phyloP scores from a whole-genome alignment of 2,888 invertebrate species.

The Magallana nippona region DNA sequence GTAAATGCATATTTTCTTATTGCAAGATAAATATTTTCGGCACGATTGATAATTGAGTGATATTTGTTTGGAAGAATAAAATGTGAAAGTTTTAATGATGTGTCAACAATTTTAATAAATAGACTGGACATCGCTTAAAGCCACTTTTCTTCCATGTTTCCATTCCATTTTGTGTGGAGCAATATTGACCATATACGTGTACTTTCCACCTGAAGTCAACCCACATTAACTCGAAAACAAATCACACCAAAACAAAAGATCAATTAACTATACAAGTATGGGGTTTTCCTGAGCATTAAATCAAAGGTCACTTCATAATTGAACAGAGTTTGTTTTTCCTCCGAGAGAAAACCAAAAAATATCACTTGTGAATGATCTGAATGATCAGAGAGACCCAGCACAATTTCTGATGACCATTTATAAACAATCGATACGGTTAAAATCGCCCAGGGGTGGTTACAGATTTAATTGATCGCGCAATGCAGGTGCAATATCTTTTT shows the following conservation, averaged over 20 bases:
- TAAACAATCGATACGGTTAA: conserved; percentile 16
- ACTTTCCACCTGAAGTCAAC: conserved; percentile 20
- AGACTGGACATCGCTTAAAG: neutral
- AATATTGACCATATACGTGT: conserved; percentile 20
- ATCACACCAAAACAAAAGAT: conserved; percentile 21
- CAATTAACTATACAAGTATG: neutral
- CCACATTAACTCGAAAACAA: neutral
- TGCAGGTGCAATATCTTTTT: conserved; percentile 31
- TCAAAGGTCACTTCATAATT: conserved; percentile 7
- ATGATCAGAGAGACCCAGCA: neutral
- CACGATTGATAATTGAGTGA: neutral
- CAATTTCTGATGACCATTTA: conserved; percentile 2
- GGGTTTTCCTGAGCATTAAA: conserved; percentile 27
- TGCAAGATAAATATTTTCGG: conserved; percentile 4
- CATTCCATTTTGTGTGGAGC: neutral
- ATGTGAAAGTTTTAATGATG: neutral
- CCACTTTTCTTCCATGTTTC: neutral
- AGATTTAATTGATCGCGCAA: conserved; percentile 34
- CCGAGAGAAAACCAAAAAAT: neutral
- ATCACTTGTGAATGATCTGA: neutral
- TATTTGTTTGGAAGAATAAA: neutral
- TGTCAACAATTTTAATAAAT: conserved; percentile 14
- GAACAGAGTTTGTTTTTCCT: neutral
- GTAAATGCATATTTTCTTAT: neutral
- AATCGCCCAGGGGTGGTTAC: conserved; percentile 20